A percentile compares a stretch with the other conserved stretches of the same genome.
Conservation (phyloP, 2,797 vertebrate genomes). For the Sebastes goodei region DNA sequence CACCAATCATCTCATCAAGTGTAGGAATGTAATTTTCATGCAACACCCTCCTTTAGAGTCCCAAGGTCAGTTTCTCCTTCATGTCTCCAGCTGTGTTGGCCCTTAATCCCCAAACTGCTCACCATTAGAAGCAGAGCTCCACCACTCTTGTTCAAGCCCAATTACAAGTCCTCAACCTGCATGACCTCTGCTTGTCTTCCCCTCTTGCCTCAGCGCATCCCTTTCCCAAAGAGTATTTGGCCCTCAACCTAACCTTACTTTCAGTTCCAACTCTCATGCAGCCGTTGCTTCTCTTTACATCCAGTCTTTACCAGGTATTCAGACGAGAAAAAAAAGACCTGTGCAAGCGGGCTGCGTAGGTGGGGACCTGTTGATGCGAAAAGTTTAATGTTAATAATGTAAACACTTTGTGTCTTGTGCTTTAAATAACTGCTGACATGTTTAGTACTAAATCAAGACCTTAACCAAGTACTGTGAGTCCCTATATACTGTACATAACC, state of each 20-base stretch:
- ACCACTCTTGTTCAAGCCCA: background rate
- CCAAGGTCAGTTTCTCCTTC: background rate
- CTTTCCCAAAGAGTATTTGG: background rate
- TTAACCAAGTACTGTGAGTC: background rate
- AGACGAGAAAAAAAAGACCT: background rate
- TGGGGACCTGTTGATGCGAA: background rate
- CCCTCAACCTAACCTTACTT: background rate
- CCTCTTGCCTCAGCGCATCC: background rate
- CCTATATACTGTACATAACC: background rate
- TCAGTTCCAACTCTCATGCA: background rate
- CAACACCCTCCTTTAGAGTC: background rate
- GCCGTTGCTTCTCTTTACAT: background rate
- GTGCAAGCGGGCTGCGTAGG: background rate
- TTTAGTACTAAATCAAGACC: background rate
- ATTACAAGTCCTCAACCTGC: background rate
- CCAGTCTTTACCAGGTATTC: background rate
- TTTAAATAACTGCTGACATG: background rate
- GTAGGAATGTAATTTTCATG: background rate
- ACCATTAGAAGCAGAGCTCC: background rate
- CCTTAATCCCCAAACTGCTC: background rate
- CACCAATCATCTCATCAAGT: background rate
- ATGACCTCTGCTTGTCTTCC: background rate
- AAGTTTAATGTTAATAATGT: background rate
- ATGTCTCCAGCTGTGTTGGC: background rate
- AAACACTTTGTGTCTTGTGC: background rate